Base-by-base conservation (phyloP, 2,113 vertebrate species). In the Chrysemys picta region DNA sequence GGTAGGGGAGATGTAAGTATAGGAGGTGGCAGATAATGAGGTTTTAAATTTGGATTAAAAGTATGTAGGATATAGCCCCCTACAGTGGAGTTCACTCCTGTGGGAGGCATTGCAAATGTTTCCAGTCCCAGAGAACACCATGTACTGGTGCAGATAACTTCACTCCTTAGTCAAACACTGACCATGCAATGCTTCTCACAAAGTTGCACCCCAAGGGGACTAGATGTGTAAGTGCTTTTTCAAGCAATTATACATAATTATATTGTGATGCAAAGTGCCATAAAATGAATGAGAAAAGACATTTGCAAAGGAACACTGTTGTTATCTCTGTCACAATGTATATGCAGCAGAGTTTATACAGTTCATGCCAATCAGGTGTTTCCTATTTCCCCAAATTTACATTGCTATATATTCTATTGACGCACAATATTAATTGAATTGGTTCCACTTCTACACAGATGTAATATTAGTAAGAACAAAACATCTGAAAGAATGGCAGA, bases 201-300 rank as follows among this genome's bases (percentile, higher is more conserved):
- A 88, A 86, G 80, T 59, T 92, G 82, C 65, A 96, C 89, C 89
- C 59, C 83, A 95, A 96, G 88, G 57, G 57, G 85, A 52, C 54
- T 88, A 90, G 92, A 94, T 95, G 38, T 53, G 42, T 87, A 94
- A 91, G 45, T 90, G 38, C 65, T 95, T 97, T 95, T 95, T 93
- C 92, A 97, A 96, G 84, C 96, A 97, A 97, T 93, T 93, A 94
- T 59, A 93, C 57, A 76, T 91, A 85, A 96, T 97, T 94, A 94
- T 45, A 95, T 4, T 54, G 94, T 79, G 69, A 89, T 84, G 42
- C 90, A 91, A 92, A 95, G 78, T 92, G 79, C 93, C 88, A 94
- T 91, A 95, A 93, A 95, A 96, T 79, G 94, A 94, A 72, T 45
- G 57, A 93, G 85, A 82, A 75, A 92, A 97, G 92, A 89, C 83